Evolutionary conservation across 2,888 invertebrate species (phyloP).

Genomic region (Petrolisthes manimaculis): DNA sequence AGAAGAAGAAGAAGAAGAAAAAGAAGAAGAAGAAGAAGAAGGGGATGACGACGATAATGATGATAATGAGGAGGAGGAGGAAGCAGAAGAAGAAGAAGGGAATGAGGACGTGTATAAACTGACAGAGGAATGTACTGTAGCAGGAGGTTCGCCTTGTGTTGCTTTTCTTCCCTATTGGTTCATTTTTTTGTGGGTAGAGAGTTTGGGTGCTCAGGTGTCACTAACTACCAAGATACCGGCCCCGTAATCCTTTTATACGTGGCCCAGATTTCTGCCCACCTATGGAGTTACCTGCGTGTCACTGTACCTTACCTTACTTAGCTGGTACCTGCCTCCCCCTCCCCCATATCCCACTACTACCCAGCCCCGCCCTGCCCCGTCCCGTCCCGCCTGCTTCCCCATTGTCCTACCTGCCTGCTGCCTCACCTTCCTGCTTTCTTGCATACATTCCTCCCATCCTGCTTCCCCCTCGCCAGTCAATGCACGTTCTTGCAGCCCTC

Average conservation of each 20-base stretch:
- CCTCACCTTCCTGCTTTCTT: not conserved
- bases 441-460: conserved; percentile 9
- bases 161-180: no score
- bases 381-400: conserved; percentile 8
- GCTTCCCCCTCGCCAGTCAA: not conserved
- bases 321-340: conserved; percentile 17
- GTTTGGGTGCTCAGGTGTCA: not conserved
- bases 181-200: no score
- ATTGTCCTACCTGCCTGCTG: conserved; percentile 23
- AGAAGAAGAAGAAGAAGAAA: not conserved
- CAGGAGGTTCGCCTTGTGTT: no score
- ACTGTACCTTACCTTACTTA: conserved; percentile 26
- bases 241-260: not conserved
- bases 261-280: not conserved
- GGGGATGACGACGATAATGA: not conserved
- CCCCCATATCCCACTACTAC: not conserved
- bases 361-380: no score
- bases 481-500: conserved; percentile 13
- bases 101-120: no score
- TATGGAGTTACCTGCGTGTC: conserved; percentile 17
- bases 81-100: no score
- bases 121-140: no score
- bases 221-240: not conserved
- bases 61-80: not conserved
- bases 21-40: no score